phyloP scores from a whole-genome alignment of 2,888 invertebrate genomes.

The Pristionchus mayeri region DNA sequence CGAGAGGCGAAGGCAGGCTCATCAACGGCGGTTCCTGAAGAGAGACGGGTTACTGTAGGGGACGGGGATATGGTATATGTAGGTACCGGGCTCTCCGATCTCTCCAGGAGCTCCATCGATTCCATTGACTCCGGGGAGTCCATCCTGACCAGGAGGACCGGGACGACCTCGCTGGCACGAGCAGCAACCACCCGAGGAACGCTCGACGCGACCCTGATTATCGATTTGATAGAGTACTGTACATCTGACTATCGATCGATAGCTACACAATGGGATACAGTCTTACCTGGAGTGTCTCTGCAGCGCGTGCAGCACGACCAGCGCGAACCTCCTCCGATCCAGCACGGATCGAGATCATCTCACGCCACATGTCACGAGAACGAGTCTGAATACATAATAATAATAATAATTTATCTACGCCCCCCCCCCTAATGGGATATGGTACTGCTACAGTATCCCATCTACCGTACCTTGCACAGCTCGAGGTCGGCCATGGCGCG shows the following conservation, averaged over 20 bases:
- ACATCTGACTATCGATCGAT: no score
- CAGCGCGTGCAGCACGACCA: slow-evolving; percentile 38
- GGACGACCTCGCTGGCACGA: slow-evolving; percentile 40
- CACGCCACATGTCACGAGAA: slow-evolving; percentile 76
- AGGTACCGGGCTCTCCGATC: slow-evolving; percentile 47
- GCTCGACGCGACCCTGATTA: slow-evolving; percentile 29
- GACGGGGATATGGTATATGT: no score
- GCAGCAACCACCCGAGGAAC: slow-evolving; percentile 43
- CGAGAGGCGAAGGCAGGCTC: neutral
- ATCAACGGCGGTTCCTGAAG: slow-evolving; percentile 40
- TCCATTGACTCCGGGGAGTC: slow-evolving; percentile 46
- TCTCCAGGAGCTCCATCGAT: slow-evolving; percentile 46
- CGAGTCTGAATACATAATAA: slow-evolving; percentile 62
- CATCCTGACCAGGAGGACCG: slow-evolving; percentile 38
- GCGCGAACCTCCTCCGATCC: slow-evolving; percentile 59
- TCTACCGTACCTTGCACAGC: slow-evolving; percentile 48
- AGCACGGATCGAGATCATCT: slow-evolving; percentile 74
- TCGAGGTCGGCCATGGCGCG: slow-evolving; percentile 43
- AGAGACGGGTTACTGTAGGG: neutral
- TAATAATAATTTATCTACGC: neutral
- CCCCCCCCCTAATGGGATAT: neutral
- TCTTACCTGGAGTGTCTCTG: slow-evolving; percentile 22
- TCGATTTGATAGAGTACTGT: neutral
- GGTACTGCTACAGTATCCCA: neutral
- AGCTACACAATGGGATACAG: neutral